Conservation (phyloP, 2,797 vertebrate genomes). For the Tachyglossus aculeatus region DNA sequence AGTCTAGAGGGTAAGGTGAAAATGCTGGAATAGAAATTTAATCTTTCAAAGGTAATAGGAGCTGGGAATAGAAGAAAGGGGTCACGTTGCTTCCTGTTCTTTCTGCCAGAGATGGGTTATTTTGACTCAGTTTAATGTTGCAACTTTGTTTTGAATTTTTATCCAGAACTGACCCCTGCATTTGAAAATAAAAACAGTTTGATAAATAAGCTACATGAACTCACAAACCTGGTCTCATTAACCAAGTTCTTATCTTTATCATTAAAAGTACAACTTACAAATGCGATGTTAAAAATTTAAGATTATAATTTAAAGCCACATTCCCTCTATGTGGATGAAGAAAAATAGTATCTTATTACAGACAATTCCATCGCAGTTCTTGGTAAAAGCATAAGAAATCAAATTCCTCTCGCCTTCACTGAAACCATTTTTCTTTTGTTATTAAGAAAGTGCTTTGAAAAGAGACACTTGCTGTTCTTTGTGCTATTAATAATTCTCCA, state of each 20-base stretch:
- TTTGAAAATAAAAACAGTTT: background rate
- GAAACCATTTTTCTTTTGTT: conserved; percentile 34
- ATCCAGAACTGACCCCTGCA: background rate
- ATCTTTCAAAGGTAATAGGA: no score
- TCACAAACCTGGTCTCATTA: background rate
- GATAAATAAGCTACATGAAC: rapidly evolving
- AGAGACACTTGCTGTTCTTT: conserved; percentile 50
- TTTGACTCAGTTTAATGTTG: no score
- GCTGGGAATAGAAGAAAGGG: no score
- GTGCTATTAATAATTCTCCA: conserved; percentile 62
- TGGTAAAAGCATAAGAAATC: conserved; percentile 26
- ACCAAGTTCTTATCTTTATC: conserved; percentile 21
- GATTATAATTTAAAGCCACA: background rate
- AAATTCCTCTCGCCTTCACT: conserved; percentile 30
- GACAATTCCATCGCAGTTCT: conserved; percentile 10
- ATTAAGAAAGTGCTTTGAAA: conserved; percentile 52
- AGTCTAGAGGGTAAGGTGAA: no score
- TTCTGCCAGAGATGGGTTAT: no score
- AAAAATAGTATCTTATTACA: conserved; percentile 23
- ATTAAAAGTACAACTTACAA: conserved; percentile 36
- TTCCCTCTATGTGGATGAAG: background rate
- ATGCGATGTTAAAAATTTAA: background rate
- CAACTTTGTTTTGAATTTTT: background rate
- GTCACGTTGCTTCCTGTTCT: no score
- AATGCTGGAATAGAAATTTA: no score